A percentile compares a stretch with the other conserved stretches of the same genome.
phyloP scores from a whole-genome alignment of 2,888 invertebrate genomes.

The Lacanobia oleracea region DNA sequence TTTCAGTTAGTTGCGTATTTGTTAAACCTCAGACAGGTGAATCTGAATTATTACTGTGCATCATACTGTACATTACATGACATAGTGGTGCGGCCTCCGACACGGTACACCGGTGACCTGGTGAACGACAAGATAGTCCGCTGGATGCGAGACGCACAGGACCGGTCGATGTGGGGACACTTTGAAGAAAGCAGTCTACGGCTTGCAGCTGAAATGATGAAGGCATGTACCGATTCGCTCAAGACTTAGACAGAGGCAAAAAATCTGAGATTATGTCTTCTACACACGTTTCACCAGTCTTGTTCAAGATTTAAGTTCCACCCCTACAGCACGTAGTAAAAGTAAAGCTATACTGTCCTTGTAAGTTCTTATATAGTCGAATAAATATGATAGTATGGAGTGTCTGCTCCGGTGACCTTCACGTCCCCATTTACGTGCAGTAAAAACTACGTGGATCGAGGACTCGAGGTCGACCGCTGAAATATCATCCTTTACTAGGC shows the following conservation, averaged over 20 bases:
- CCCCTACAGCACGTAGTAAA: neutral
- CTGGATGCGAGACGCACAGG: too few relatives aligned
- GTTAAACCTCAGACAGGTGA: neutral
- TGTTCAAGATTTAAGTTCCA: neutral
- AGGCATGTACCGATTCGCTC: neutral
- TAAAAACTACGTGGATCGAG: slow-evolving; percentile 53
- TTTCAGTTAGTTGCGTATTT: neutral
- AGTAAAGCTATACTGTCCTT: slow-evolving; percentile 9
- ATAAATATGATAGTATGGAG: slow-evolving; percentile 39
- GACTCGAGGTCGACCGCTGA: slow-evolving; percentile 46
- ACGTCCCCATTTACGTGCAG: slow-evolving; percentile 27
- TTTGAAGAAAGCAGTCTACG: too few relatives aligned
- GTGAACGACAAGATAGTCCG: too few relatives aligned
- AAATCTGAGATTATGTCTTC: neutral
- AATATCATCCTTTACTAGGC: slow-evolving; percentile 39
- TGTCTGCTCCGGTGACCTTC: slow-evolving; percentile 48
- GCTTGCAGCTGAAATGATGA: too few relatives aligned
- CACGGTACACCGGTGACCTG: too few relatives aligned
- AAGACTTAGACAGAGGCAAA: neutral
- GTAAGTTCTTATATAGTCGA: slow-evolving; percentile 28
- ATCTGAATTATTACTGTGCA: too few relatives aligned
- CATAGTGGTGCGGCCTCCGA: too few relatives aligned
- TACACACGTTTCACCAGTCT: neutral
- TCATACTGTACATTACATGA: too few relatives aligned
- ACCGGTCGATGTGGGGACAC: too few relatives aligned